Percentiles rank a stretch among this genome's conserved stretches.
Conservation (phyloP, 2,888 invertebrate genomes). For the Synergus itoensis region DNA sequence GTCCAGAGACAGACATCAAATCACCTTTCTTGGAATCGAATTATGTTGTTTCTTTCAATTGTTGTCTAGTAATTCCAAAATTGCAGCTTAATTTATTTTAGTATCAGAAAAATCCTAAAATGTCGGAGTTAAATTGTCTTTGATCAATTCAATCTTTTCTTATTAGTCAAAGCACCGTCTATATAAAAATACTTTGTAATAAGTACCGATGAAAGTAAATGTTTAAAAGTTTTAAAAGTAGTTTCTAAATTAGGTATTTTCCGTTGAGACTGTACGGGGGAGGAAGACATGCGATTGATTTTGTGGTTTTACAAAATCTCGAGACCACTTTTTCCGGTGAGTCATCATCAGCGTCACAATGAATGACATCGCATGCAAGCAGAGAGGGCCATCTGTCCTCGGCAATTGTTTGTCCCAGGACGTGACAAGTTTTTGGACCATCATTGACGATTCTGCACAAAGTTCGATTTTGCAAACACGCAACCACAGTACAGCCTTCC, state of each 20-base stretch:
- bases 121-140: too few relatives aligned
- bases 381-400: slow-evolving; percentile 59
- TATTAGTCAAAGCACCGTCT: too few relatives aligned
- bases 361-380: slow-evolving; percentile 65
- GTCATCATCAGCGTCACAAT: slow-evolving; percentile 59
- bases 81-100: background rate
- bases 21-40: background rate
- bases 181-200: too few relatives aligned
- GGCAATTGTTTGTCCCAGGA: slow-evolving; percentile 63
- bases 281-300: slow-evolving; percentile 49
- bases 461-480: slow-evolving; percentile 54
- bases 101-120: background rate
- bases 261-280: slow-evolving; percentile 48
- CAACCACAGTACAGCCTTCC: slow-evolving; percentile 16
- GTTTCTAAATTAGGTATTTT: slow-evolving; percentile 45
- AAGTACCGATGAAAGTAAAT: background rate
- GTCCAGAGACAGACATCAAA: slow-evolving; percentile 14
- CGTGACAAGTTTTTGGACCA: slow-evolving; percentile 67
- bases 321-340: slow-evolving; percentile 64
- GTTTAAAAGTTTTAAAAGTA: background rate
- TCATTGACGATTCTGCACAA: slow-evolving; percentile 52
- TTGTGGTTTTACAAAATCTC: slow-evolving; percentile 47
- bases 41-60: slow-evolving; percentile 7
- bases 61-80: background rate
- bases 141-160: too few relatives aligned